These are phyloP conservation scores for Philotrypesis tridentata DNA, from an alignment of 1,140 invertebrate genomes.

Conservation along the genomic window DNA sequence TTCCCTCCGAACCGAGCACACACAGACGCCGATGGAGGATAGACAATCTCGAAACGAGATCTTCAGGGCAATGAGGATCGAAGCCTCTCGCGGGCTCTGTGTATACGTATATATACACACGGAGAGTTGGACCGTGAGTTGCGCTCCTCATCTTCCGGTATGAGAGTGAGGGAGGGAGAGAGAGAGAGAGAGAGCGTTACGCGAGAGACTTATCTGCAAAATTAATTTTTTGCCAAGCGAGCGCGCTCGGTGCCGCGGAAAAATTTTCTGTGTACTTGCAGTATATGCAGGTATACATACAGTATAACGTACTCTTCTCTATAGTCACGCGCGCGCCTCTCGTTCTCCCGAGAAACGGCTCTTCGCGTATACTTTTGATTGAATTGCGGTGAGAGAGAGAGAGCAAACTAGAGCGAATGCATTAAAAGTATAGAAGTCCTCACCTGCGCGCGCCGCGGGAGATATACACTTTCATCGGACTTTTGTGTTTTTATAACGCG, in stretches of 20 bases:
- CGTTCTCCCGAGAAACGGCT: neutral
- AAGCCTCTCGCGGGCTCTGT: too few relatives aligned
- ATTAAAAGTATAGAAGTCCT: neutral
- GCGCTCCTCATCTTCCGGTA: neutral
- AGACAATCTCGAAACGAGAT: neutral
- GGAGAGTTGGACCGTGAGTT: neutral
- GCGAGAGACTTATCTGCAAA: slow-evolving; percentile 28
- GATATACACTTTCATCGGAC: neutral
- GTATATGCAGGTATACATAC: too few relatives aligned
- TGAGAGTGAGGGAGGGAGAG: slow-evolving; percentile 37
- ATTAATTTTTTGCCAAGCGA: slow-evolving; percentile 21
- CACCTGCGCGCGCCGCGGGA: neutral
- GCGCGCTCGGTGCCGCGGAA: slow-evolving; percentile 32
- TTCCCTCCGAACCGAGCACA: neutral
- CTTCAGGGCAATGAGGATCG: neutral
- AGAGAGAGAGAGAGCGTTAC: too few relatives aligned
- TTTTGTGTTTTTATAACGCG: neutral
- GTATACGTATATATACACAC: neutral
- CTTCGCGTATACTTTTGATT: neutral
- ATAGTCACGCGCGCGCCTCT: neutral
- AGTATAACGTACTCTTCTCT: too few relatives aligned
- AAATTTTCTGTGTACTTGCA: slow-evolving; percentile 32
- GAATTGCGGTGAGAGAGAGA: slow-evolving; percentile 18
- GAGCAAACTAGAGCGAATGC: slow-evolving; percentile 19
- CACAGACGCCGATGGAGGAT: neutral